Conservation (phyloP, 2,113 vertebrate species). For the Genyomyrus donnyi region DNA sequence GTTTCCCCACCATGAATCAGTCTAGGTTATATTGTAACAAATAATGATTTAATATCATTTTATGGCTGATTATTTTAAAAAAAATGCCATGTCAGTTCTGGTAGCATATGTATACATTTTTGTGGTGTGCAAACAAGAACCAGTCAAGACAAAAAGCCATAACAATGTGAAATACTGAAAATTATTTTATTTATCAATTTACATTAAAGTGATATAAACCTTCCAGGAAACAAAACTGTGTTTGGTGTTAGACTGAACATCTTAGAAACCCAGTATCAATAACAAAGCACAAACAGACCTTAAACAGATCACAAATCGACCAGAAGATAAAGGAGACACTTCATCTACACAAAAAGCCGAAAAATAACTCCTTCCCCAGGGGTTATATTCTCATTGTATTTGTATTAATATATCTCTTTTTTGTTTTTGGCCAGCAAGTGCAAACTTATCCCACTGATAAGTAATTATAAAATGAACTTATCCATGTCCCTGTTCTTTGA, state of each 20-base stretch:
- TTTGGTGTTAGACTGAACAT: slow-evolving; percentile 92
- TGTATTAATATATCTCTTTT: slow-evolving; percentile 63
- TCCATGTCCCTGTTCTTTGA: slow-evolving; percentile 13
- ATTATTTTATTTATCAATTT: slow-evolving; percentile 89
- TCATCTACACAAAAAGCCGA: slow-evolving; percentile 98
- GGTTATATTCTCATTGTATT: slow-evolving; percentile 52
- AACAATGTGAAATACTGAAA: slow-evolving; percentile 78
- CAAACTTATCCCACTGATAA: slow-evolving; percentile 60
- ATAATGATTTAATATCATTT: neutral
- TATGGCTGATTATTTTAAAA: neutral
- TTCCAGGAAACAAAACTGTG: slow-evolving; percentile 73
- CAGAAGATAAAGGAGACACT: slow-evolving; percentile 95
- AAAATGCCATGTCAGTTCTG: neutral
- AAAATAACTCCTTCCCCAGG: slow-evolving; percentile 77
- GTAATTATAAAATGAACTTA: slow-evolving; percentile 29
- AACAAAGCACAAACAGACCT: slow-evolving; percentile 84
- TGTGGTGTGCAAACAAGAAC: neutral
- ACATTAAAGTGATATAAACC: slow-evolving; percentile 90
- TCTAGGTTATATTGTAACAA: neutral
- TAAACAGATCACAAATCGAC: slow-evolving; percentile 50
- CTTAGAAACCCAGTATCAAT: slow-evolving; percentile 90
- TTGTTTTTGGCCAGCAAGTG: slow-evolving; percentile 71
- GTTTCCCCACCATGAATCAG: neutral
- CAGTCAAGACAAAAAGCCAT: slow-evolving; percentile 3
- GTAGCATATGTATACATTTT: neutral